Conservation (phyloP, 2,888 invertebrate species). For the Hirtodrosophila confusa region DNA sequence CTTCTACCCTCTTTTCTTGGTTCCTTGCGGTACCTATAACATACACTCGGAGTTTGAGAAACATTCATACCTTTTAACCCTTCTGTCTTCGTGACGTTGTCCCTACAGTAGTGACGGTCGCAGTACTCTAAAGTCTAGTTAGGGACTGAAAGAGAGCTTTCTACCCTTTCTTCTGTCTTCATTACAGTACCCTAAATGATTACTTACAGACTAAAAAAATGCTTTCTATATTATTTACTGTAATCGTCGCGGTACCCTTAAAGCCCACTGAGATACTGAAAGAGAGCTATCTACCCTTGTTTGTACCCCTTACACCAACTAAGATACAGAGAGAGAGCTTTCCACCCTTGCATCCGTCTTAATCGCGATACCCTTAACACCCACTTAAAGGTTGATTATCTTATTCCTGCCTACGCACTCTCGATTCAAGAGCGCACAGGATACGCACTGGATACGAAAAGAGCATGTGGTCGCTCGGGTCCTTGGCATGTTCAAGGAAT, state of each 20-base stretch:
- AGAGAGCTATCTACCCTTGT: constrained; percentile 18
- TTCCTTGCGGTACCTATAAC: too few relatives aligned
- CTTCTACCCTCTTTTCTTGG: too few relatives aligned
- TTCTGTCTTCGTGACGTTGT: too few relatives aligned
- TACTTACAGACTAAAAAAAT: constrained; percentile 29
- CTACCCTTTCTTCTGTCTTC: constrained; percentile 1
- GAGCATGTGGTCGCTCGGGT: constrained; percentile 20
- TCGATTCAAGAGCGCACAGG: constrained; percentile 43
- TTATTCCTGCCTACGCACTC: constrained; percentile 2
- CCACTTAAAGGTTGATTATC: constrained; percentile 37
- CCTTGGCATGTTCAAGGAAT: constrained; percentile 52
- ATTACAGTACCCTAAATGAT: constrained; percentile 20
- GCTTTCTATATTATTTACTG: constrained; percentile 16
- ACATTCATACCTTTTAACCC: too few relatives aligned
- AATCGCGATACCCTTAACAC: constrained; percentile 20
- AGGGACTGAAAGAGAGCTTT: constrained; percentile 20
- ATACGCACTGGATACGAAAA: constrained; percentile 18
- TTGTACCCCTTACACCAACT: constrained; percentile 21
- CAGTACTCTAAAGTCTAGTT: too few relatives aligned
- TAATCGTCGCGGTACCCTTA: too few relatives aligned
- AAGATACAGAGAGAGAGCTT: constrained; percentile 4
- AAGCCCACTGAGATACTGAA: not conserved
- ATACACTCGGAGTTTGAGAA: too few relatives aligned
- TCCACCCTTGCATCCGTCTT: constrained; percentile 1
- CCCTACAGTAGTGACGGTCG: too few relatives aligned